Conservation (phyloP, 2,113 vertebrate species). For the Herpetotheres cachinnans region DNA sequence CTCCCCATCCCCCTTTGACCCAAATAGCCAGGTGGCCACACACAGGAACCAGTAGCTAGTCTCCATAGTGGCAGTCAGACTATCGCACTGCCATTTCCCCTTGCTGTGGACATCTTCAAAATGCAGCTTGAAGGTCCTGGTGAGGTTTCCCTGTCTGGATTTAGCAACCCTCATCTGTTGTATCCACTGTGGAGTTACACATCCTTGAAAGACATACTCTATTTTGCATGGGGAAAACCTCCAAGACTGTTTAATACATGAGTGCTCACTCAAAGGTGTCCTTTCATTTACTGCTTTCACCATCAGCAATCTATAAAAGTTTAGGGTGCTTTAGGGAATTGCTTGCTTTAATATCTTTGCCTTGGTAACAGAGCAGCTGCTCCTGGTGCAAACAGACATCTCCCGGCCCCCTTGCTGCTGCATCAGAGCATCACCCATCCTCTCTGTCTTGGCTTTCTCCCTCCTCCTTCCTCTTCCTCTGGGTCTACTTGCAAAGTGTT, state of each 20-base stretch:
- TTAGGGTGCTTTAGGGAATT: constrained; percentile 38
- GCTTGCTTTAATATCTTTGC: neutral
- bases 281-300: constrained; percentile 52
- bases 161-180: neutral
- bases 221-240: neutral
- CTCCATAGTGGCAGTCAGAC: neutral
- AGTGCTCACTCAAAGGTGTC: constrained; percentile 56
- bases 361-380: neutral
- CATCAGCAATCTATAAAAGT: constrained; percentile 36
- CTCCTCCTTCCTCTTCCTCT: constrained; percentile 19
- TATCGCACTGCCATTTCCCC: neutral
- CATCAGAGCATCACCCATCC: fast-evolving
- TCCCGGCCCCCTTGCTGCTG: fast-evolving
- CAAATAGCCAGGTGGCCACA: neutral
- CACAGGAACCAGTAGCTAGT: neutral
- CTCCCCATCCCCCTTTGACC: neutral
- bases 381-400: neutral
- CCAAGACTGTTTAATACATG: neutral
- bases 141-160: neutral
- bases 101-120: neutral
- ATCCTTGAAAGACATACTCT: neutral
- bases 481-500: constrained; percentile 6
- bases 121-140: neutral
- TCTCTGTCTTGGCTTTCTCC: neutral
- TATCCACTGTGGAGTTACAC: neutral